Evolutionary conservation across 2,797 vertebrate species (phyloP).

Genomic region (Chloroceryle amazona): DNA sequence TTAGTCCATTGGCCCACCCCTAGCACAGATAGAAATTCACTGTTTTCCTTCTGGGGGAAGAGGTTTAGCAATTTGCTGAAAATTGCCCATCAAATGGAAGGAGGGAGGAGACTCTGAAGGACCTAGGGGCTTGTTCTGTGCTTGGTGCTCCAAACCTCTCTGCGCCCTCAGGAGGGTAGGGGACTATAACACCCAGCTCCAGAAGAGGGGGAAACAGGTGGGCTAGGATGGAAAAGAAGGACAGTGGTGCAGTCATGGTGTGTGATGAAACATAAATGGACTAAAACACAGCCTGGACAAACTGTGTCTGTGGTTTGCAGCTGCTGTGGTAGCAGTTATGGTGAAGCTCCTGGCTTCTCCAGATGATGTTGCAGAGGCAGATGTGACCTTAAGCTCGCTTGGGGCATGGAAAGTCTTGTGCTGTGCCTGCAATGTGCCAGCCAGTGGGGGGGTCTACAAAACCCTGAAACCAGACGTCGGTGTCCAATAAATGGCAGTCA

Average conservation of each 20-base stretch:
- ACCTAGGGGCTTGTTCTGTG: fast-evolving
- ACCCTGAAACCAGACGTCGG: not conserved
- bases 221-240: not conserved
- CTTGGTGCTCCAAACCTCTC: not conserved
- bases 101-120: not conserved
- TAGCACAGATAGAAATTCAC: not conserved
- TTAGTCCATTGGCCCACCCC: not conserved
- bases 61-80: not conserved
- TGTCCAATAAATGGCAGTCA: fast-evolving
- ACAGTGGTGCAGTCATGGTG: not conserved
- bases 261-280: not conserved
- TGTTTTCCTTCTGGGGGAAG: not conserved
- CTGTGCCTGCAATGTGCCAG: not conserved
- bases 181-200: not conserved
- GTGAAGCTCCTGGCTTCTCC: not conserved
- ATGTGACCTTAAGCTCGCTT: not conserved
- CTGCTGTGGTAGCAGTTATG: not conserved
- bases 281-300: not conserved
- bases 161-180: not conserved
- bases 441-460: not conserved
- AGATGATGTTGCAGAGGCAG: not conserved
- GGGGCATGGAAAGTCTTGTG: fast-evolving
- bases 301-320: not conserved
- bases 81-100: not conserved
- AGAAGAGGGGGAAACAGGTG: not conserved